Conservation (phyloP, 2,797 vertebrate genomes). For the Tapera naevia region DNA sequence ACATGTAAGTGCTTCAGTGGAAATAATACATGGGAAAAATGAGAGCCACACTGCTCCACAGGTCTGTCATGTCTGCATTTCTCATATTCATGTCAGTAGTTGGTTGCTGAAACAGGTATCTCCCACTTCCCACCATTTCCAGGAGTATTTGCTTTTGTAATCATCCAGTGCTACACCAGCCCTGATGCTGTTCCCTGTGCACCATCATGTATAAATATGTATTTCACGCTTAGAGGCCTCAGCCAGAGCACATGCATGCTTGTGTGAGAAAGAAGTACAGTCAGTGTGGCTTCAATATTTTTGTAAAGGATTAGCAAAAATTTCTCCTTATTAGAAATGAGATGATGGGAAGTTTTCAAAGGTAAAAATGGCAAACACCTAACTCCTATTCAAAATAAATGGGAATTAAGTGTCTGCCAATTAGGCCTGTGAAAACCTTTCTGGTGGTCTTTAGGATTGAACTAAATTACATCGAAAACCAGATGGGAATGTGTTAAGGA, state of each 20-base stretch:
- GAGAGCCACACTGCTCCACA: neutral
- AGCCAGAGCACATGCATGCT: neutral
- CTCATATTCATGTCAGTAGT: neutral
- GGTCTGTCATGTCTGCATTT: neutral
- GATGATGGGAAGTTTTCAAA: constrained; percentile 55
- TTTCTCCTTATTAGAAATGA: constrained; percentile 20
- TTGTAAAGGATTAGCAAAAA: constrained; percentile 30
- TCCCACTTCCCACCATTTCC: neutral
- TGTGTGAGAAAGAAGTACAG: neutral
- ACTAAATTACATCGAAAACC: constrained; percentile 16
- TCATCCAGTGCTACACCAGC: neutral
- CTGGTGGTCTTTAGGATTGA: constrained; percentile 33
- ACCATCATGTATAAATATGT: neutral
- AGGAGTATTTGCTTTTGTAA: neutral
- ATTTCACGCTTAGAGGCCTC: neutral
- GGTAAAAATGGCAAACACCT: constrained; percentile 26
- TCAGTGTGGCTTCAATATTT: constrained; percentile 30
- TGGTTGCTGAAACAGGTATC: neutral
- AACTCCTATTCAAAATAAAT: constrained; percentile 46
- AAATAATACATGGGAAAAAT: constrained; percentile 14
- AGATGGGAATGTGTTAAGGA: constrained; percentile 3
- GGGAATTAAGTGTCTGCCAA: constrained; percentile 35
- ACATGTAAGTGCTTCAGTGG: neutral
- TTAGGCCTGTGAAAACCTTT: constrained; percentile 44
- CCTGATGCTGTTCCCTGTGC: neutral